Conservation (phyloP, 2,888 invertebrate genomes). For the Phragmatobia fuliginosa region DNA sequence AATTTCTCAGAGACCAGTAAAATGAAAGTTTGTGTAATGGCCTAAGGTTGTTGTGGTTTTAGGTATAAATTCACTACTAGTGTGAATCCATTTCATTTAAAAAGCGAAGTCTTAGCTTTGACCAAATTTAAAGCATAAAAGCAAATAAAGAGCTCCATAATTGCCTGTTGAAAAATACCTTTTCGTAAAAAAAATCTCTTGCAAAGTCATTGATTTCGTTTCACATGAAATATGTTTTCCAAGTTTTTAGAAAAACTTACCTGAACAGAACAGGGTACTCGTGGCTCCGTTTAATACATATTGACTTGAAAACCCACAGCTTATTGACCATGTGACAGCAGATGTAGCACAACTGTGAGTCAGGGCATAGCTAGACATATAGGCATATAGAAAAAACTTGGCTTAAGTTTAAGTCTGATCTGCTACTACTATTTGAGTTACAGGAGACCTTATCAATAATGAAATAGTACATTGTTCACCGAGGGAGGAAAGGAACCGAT, state of each 20-base stretch:
- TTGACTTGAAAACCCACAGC: slow-evolving; percentile 69
- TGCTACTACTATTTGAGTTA: too few species aligned
- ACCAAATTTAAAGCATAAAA: too few species aligned
- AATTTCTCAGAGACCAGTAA: not conserved
- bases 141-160: too few species aligned
- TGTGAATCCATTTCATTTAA: not conserved
- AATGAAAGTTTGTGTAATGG: not conserved
- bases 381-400: too few species aligned
- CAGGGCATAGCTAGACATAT: slow-evolving; percentile 68
- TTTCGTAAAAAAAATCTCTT: too few species aligned
- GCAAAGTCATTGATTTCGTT: too few species aligned
- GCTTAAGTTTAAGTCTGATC: too few species aligned
- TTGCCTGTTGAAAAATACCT: too few species aligned
- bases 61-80: not conserved
- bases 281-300: slow-evolving; percentile 72
- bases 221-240: too few species aligned
- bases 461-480: too few species aligned
- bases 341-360: slow-evolving; percentile 73
- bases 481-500: too few species aligned
- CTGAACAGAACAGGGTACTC: slow-evolving; percentile 78
- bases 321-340: slow-evolving; percentile 76
- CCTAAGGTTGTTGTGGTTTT: not conserved
- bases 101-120: not conserved
- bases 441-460: too few species aligned
- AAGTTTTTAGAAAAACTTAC: slow-evolving; percentile 51